Base-by-base conservation (phyloP, 1,140 invertebrate genomes). In the Temnothorax longispinosus region DNA sequence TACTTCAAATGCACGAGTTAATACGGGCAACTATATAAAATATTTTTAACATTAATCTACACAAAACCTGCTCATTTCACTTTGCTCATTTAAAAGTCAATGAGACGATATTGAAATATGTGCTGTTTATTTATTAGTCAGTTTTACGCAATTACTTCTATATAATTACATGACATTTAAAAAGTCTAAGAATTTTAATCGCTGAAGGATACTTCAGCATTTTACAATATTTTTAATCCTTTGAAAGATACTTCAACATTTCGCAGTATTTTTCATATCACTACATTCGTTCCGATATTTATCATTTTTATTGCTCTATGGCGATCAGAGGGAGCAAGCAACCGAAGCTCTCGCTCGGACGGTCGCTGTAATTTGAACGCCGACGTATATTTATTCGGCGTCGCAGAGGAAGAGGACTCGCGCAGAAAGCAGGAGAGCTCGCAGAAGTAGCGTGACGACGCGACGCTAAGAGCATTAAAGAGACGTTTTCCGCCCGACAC, bases 391-490 rank as follows among this genome's bases (percentile, higher is more conserved):
- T 94, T 94, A 93, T 93, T 92, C 90, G 77, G 88, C 92, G 80
- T 92, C 91, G 89, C 92, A 2, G 41, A 91, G 92, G 92, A 94
- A 94, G 90, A 84, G 65, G 88, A 76, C 85, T 76, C 84, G 58
- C 35, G 58, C 72, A 44, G 74, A 85, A 78, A 86, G 71, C 54
- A 65, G 86, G 52, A 62, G 41, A 75, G 54, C 80, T 82, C 41
- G 67, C 54, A 72, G 87, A 87, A 89, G 86, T 89, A 91, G 93
- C 89, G 90, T 92, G 92, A 92, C 93, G 92, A 92, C 90, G 93
- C 93, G 92, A 92, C 90, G 93, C 91, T 95, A 95, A 95, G 94
- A 95, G 94, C 94, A 95, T 95, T 95, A 95, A 94, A 94, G 94
- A 94, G 93, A 95, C 94, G 94, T 94, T 95, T 94, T 94, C 93